These are phyloP conservation scores for Hemibates koningsi DNA, from an alignment of 2,113 vertebrate species.

Conservation along the genomic window DNA sequence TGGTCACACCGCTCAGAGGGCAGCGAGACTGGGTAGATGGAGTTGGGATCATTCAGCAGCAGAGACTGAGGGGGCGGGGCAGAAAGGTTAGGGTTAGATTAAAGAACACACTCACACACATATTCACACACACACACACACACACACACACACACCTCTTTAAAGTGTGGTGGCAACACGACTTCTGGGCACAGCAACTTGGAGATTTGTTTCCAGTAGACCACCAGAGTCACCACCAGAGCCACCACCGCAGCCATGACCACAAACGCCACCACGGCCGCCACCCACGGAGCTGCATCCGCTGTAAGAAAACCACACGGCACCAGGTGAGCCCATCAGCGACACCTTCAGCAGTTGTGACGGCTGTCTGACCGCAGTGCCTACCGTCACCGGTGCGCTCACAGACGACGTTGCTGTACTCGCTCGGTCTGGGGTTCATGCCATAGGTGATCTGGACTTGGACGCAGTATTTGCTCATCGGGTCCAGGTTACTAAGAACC, in stretches of 20 bases:
- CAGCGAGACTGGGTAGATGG: not conserved
- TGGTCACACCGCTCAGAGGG: conserved; percentile 34
- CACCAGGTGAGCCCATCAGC: not conserved
- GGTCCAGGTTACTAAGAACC: conserved; percentile 28
- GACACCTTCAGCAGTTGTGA: rapidly evolving
- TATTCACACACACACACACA: too few relatives aligned
- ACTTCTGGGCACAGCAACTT: conserved; percentile 41
- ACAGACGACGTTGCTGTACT: conserved; percentile 39
- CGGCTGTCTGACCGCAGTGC: rapidly evolving
- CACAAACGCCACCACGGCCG: not conserved
- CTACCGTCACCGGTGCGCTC: conserved; percentile 41
- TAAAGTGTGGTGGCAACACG: conserved; percentile 39
- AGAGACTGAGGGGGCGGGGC: conserved; percentile 12
- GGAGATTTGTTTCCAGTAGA: conserved; percentile 21
- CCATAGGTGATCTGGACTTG: conserved; percentile 28
- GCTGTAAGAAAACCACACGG: not conserved
- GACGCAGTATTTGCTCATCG: conserved; percentile 55
- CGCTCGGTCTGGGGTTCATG: not conserved
- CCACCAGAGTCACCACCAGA: not conserved
- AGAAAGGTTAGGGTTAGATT: not conserved
- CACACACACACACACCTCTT: conserved; percentile 30
- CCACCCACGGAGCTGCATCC: conserved; percentile 22
- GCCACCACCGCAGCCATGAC: not conserved
- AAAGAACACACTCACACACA: not conserved
- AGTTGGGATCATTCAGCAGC: not conserved